Base-by-base conservation (phyloP, 2,888 invertebrate species). In the Cantharis rufa region DNA sequence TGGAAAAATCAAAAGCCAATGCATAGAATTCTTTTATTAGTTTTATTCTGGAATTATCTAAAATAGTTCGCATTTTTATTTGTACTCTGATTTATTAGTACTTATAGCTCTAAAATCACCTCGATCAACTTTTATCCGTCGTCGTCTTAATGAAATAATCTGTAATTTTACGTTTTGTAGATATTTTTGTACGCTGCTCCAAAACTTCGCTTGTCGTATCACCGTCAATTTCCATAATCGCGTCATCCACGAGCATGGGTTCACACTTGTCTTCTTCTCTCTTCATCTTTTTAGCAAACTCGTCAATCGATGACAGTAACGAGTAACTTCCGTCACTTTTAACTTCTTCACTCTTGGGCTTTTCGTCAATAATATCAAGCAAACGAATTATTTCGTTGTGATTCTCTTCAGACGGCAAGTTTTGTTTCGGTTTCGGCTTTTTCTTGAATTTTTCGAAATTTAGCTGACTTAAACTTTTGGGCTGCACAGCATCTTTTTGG, bases 361-460 rank as follows among this genome's bases (percentile, higher is more conserved):
- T 82, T 2, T 84, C 84, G 77, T 86, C 86, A 61, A 86, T 82
- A 61, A 82, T 77, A 76, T 85, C 83, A 27, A 85, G 83, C 64
- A 85, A 75, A 69, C 80, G 69, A 13, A 82, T 78, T 61, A 85
- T 78, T 10, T 82, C 82, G 28, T 79, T 78, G 66, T 84, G 78
- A 15, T 80, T 82, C 70, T 82, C 80, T 9, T 70, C 61, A n/a
- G n/a, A 24, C 9, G 24, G 9, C 7, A 24, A 24, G 9, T 24
- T 9, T 24, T 24, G 24, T 24, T 24, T 24, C 1, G 5, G 21
- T 62, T 74, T 61, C 28, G 15, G 18, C 2, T 16, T 70, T 16
- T 18, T 28, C 18, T 32, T 66, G 10, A 15, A 69, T 63, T 48
- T 61, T 28, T 69, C 18, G 10, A 28, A 73, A 32, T 64, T 27